phyloP scores from a whole-genome alignment of 2,888 invertebrate species.

The Harpagoxenus sublaevis region DNA sequence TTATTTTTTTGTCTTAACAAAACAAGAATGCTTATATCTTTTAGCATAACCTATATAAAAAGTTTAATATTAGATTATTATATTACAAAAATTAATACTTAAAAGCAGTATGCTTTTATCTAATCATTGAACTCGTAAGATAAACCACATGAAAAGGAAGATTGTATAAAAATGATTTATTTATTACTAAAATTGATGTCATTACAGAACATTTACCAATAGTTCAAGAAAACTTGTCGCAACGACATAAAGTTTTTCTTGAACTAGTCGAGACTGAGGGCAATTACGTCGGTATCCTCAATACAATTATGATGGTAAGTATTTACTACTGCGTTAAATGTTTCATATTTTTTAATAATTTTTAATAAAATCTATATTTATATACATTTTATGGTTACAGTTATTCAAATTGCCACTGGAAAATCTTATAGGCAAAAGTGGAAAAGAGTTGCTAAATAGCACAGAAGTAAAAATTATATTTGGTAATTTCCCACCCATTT shows the following conservation, averaged over 20 bases:
- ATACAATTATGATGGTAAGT: slow-evolving; percentile 95
- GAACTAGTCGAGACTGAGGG: slow-evolving; percentile 98
- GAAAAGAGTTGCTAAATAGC: slow-evolving; percentile 92
- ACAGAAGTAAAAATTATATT: slow-evolving; percentile 98
- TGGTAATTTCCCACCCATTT: slow-evolving; percentile 97
- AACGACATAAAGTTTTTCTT: slow-evolving; percentile 94
- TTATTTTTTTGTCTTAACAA: slow-evolving; percentile 32
- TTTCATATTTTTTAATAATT: not conserved
- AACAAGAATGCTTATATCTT: slow-evolving; percentile 1
- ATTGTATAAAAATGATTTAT: slow-evolving; percentile 75
- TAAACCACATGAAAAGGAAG: slow-evolving; percentile 81
- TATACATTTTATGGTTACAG: slow-evolving; percentile 87
- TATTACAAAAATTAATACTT: not conserved
- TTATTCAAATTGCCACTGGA: slow-evolving; percentile 97
- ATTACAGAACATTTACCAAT: slow-evolving; percentile 87
- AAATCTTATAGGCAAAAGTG: slow-evolving; percentile 90
- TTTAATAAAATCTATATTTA: not conserved
- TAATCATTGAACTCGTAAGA: slow-evolving; percentile 50
- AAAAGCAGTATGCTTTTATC: not conserved
- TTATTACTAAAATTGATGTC: slow-evolving; percentile 86
- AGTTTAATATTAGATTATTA: not conserved
- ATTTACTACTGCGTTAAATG: not conserved
- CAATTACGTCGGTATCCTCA: slow-evolving; percentile 98
- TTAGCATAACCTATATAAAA: not conserved
- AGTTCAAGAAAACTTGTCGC: slow-evolving; percentile 90